Base-by-base conservation (phyloP, 2,113 vertebrate species). In the Aphelocoma coerulescens region DNA sequence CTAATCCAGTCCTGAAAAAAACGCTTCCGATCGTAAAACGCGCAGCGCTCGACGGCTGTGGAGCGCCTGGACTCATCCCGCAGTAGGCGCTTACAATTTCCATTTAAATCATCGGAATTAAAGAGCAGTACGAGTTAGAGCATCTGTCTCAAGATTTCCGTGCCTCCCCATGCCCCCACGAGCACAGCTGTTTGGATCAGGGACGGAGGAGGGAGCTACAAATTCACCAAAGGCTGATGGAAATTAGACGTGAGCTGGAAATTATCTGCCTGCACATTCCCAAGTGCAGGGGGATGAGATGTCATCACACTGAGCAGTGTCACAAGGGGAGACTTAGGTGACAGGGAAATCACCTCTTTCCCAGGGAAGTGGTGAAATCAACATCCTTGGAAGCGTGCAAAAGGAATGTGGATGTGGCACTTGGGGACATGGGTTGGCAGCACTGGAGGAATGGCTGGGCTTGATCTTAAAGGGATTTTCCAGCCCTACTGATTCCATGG, bases 41-140 rank as follows among this genome's bases (percentile, higher is more conserved):
- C 74, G 10, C 58, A 13, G 6, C 3, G 6, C 48, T 80, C 63
- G 27, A 48, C 46, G n/a, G 72, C 94, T 46, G 83, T 8, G 2
- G 71, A 85, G 86, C 10, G 20, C 77, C 68, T 13, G 84, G 89
- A 15, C 78, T 52, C 41, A 0, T 76, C 93, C 93, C 14, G 3
- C 55, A 5, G 48, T 16, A 18, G 79, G 57, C 54, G 26, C 80
- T 55, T 73, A 28, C 7, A 0, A 92, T 90, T 88, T 69, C 88
- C 82, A 94, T 80, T 89, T 94, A 93, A 93, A 95, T 96, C 91
- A 90, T 86, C 35, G 0, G 7, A 95, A 90, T 85, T 91, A 91
- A 79, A 95, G 67, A 94, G 93, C 84, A 43, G 71, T 2, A 66
- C 5, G 16, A 95, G 89, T 46, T 4, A 26, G 44, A 95, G 78